Evolutionary conservation across 2,113 vertebrate species (phyloP), one percentile per base, ranked within the genome.

Genomic region (Trogon melanurus): DNA sequence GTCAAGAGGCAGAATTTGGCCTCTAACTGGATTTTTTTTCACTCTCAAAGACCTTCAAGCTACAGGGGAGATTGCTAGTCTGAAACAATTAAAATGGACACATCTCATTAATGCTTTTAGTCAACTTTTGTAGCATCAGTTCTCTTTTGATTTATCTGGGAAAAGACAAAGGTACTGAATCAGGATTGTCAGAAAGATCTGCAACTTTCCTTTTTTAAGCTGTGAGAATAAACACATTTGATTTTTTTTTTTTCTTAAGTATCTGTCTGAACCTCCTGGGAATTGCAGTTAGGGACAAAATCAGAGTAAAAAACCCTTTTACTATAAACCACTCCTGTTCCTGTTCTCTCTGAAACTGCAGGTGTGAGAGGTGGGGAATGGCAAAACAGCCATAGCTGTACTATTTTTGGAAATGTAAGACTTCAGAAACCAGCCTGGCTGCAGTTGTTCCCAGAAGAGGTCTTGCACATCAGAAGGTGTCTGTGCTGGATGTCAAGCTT

Each of bases 71-170:
- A 85, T 51, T 71, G 23, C 10, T 62, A 51, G 14, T 67, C 67
- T 85, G 73, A 80, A 91, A 67, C 38, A 71, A 92, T 95, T 93
- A 84, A 88, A 91, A 85, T 58, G 29, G 71, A 66, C 47, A 53
- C 12, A 45, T 62, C 30, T 41, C 29, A 60, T 91, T 78, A 62
- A 74, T 79, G 57, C 14, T 88, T 92, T 82, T 66, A 88, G 90
- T 85, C 75, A 79, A 19, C 30, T 89, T 58, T 20, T 92, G 19
- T 80, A 56, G 11, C n/a, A 80, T 78, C 54, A 70, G 10, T 90
- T 45, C 13, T 70, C 26, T 60, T 3, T 60, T 78, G 2, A 85
- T 76, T 84, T 89, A 47, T 80, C 56, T 72, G 26, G 14, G 26
- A 76, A 69, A 74, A 87, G 56, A 2, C 1, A 5, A n/a, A 76